Conservation (phyloP, 1,140 invertebrate species). For the Planococcus citri region DNA sequence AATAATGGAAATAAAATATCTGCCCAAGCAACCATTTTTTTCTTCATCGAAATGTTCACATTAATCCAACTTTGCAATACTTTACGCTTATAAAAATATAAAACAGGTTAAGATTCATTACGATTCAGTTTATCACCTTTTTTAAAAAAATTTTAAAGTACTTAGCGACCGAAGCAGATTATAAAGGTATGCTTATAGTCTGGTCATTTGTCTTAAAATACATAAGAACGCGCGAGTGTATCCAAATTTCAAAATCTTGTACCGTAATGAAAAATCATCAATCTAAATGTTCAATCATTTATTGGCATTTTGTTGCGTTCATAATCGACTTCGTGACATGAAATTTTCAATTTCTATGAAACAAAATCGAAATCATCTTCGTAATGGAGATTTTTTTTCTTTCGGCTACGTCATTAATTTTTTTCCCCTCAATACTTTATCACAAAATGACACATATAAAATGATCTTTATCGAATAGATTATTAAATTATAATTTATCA, state of each 20-base stretch:
- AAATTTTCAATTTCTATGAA: background rate
- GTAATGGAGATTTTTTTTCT: background rate
- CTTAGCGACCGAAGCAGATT: no score
- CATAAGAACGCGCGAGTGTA: background rate
- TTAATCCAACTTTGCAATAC: no score
- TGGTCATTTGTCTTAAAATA: no score
- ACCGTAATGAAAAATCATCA: background rate
- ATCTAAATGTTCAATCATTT: background rate
- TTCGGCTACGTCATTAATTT: background rate
- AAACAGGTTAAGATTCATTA: no score
- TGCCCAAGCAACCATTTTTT: no score
- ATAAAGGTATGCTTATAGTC: no score
- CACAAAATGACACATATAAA: background rate
- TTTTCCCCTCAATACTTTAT: background rate
- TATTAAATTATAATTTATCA: constrained; percentile 18
- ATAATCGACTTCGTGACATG: background rate
- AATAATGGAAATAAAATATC: no score
- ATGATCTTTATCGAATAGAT: background rate
- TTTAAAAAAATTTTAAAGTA: no score
- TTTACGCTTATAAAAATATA: no score
- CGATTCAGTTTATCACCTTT: no score
- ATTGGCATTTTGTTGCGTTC: background rate
- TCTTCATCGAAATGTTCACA: no score
- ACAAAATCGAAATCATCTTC: background rate
- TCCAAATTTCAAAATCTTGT: background rate